A percentile compares a stretch with the other conserved stretches of the same genome.
Conservation (phyloP, 2,797 vertebrate species). For the Eulemur coronatus region DNA sequence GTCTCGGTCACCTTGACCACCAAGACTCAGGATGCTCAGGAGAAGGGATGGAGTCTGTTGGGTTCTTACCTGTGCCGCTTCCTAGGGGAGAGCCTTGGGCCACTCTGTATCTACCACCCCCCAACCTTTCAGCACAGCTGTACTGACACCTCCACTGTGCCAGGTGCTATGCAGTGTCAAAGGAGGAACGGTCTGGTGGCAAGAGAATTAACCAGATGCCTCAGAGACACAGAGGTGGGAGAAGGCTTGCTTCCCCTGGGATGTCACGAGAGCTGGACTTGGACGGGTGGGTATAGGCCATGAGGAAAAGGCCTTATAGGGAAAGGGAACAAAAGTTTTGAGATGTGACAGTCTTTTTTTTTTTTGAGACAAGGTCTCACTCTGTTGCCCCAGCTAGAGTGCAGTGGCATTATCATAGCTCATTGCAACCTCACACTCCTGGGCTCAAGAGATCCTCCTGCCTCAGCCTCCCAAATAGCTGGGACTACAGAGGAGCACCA, state of each 20-base stretch:
- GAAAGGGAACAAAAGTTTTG: not conserved
- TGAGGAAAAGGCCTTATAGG: not conserved
- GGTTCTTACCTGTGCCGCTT: not conserved
- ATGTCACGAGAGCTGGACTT: not conserved
- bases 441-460: too few species aligned
- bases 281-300: not conserved
- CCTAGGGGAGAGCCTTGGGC: not conserved
- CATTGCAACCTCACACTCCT: too few species aligned
- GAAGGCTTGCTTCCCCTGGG: not conserved
- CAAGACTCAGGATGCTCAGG: not conserved
- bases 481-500: too few species aligned
- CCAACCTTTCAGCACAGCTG: not conserved
- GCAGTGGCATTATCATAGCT: too few species aligned
- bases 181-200: not conserved
- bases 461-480: too few species aligned
- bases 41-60: not conserved
- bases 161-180: not conserved
- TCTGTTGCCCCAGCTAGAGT: too few species aligned
- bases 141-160: not conserved
- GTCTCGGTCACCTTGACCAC: not conserved
- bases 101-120: not conserved
- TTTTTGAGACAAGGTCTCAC: too few species aligned
- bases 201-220: not conserved
- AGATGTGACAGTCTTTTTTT: not conserved
- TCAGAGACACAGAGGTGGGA: not conserved